Evolutionary conservation across 2,113 vertebrate species (phyloP), one percentile per base, ranked within the genome.

Genomic region (Engraulis encrasicolus): DNA sequence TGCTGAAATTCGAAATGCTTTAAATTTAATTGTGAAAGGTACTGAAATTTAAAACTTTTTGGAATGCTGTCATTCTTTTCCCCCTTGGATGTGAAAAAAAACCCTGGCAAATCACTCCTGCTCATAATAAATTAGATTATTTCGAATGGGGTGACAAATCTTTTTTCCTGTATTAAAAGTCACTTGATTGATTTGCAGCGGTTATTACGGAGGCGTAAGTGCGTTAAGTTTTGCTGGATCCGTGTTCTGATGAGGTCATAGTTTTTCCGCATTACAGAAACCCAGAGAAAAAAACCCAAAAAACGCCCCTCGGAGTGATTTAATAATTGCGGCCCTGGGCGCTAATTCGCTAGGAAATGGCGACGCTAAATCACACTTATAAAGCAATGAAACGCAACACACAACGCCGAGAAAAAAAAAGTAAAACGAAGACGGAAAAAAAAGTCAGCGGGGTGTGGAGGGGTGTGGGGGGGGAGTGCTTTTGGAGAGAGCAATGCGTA

Each of bases 31-130:
- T 74, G 66, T 74, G 84, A 92, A 88, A 87, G 84, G 87, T 71
- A 90, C 91, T 91, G 85, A 54, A 86, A 91, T 92, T 92, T 91
- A 91, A 91, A 77, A 87, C 83, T 84, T 92, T 91, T 91, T 91
- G 92, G 85, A 91, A 93, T 90, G 91, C 90, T 92, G 92, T 93
- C 93, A 93, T 91, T 87, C 87, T 91, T 94, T 94, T 93, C 86
- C 91, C 92, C 91, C 90, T 89, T 89, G 87, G 91, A 91, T 91
- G 88, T 93, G 90, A 93, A 94, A 92, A 90, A 93, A 93, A 92
- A 89, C 92, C n/a, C n/a, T n/a, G n/a, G n/a, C n/a, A n/a, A 92
- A 93, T 93, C 92, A 93, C 89, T 81, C 58, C 83, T 83, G 80
- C 90, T 87, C 78, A 90, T 85, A 80, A 87, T 86, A 84, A 86